A percentile compares a stretch with the other conserved stretches of the same genome.
phyloP scores from a whole-genome alignment of 1,140 invertebrate genomes.

The Brachionus sp. region DNA sequence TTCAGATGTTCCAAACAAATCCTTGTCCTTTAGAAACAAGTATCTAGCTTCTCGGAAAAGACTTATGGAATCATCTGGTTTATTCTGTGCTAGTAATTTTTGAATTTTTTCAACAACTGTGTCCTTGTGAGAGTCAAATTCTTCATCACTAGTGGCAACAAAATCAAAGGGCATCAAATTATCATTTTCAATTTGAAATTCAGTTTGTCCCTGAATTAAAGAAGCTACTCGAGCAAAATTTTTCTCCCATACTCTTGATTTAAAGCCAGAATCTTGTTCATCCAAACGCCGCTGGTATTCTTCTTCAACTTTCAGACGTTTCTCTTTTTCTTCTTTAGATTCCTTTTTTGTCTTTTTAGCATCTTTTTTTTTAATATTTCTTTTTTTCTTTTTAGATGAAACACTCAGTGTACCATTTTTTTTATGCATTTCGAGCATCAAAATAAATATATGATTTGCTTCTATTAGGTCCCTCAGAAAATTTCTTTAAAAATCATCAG shows the following conservation, averaged over 20 bases:
- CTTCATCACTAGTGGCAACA: slow-evolving; percentile 37
- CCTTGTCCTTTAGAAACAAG: not conserved
- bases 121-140: slow-evolving; percentile 33
- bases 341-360: slow-evolving; percentile 16
- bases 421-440: slow-evolving; percentile 26
- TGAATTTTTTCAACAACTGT: slow-evolving; percentile 41
- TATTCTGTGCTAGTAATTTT: slow-evolving; percentile 12
- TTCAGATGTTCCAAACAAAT: not conserved
- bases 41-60: slow-evolving; percentile 34
- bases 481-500: not conserved
- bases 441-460: slow-evolving; percentile 42
- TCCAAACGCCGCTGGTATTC: slow-evolving; percentile 22
- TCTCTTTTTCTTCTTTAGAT: slow-evolving; percentile 37
- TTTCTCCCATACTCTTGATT: slow-evolving; percentile 18
- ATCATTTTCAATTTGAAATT: slow-evolving; percentile 33
- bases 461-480: slow-evolving; percentile 40
- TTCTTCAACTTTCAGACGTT: slow-evolving; percentile 19
- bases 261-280: slow-evolving; percentile 7
- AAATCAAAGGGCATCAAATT: slow-evolving; percentile 45
- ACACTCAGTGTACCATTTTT: slow-evolving; percentile 23
- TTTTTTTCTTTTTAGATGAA: slow-evolving; percentile 18
- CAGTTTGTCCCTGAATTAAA: slow-evolving; percentile 19
- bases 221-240: slow-evolving; percentile 19
- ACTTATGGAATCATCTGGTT: slow-evolving; percentile 29
- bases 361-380: slow-evolving; percentile 7